phyloP scores from a whole-genome alignment of 1,140 invertebrate genomes.

The Eriosoma lanigerum region DNA sequence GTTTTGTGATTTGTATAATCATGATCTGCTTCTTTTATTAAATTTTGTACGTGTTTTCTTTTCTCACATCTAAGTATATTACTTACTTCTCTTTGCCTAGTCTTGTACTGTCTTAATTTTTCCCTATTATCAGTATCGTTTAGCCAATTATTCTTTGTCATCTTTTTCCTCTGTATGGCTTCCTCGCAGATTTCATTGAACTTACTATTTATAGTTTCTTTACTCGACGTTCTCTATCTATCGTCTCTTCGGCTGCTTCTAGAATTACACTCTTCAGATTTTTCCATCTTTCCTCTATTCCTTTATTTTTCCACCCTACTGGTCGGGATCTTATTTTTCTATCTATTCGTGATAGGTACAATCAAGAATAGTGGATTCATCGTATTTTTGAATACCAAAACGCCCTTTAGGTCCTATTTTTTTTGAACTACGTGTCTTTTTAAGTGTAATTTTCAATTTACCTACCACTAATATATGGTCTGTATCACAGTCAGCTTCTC shows the following conservation, averaged over 20 bases:
- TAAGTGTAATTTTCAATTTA: constrained; percentile 36
- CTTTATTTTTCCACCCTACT: background rate
- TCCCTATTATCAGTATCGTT: no score
- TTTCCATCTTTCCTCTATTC: constrained; percentile 12
- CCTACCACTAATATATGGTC: constrained; percentile 52
- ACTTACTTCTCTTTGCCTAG: no score
- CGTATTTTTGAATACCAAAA: constrained; percentile 17
- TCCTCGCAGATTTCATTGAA: no score
- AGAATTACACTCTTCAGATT: background rate
- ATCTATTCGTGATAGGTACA: background rate
- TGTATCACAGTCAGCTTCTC: constrained; percentile 53
- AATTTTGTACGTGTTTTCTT: no score
- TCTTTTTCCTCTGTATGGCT: no score
- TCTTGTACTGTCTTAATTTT: no score
- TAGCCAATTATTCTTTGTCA: no score
- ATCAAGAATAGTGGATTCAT: background rate
- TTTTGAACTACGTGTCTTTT: background rate
- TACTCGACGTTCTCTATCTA: constrained; percentile 22
- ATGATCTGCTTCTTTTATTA: no score
- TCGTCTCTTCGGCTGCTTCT: background rate
- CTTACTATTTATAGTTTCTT: no score
- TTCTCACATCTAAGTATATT: no score
- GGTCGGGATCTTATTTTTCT: constrained; percentile 24
- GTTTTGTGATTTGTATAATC: no score
- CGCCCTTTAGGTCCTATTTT: constrained; percentile 3